A percentile compares a stretch with the other conserved stretches of the same genome.
Evolutionary conservation across 2,113 vertebrate genomes (phyloP).

Genomic region (Megaceryle torquata): DNA sequence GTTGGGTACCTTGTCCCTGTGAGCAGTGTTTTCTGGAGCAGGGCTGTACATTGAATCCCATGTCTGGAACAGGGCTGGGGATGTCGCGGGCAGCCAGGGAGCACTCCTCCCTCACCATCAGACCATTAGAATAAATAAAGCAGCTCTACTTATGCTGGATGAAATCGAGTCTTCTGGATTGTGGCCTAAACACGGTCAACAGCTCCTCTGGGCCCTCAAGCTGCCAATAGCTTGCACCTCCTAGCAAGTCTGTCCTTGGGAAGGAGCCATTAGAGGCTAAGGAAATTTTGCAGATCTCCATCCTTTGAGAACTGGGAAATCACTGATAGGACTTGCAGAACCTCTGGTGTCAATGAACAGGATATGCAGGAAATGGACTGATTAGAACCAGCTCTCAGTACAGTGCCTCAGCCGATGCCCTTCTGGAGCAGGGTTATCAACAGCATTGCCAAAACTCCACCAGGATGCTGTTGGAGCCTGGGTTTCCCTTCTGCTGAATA

Average conservation of each 20-base stretch:
- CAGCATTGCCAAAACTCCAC: neutral
- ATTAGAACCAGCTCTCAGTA: neutral
- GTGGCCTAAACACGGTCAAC: constrained; percentile 64
- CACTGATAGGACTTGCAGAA: neutral
- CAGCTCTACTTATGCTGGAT: constrained; percentile 41
- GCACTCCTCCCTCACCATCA: constrained; percentile 47
- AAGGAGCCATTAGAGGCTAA: constrained; percentile 59
- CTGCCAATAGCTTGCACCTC: constrained; percentile 67
- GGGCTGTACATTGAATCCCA: neutral
- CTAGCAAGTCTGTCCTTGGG: constrained; percentile 66
- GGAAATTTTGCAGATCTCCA: constrained; percentile 39
- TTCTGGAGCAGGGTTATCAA: neutral
- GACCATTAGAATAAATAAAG: constrained; percentile 64
- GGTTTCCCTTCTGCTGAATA: neutral
- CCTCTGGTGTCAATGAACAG: neutral
- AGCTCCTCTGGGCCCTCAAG: constrained; percentile 55
- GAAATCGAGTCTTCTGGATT: constrained; percentile 61
- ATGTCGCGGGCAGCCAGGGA: constrained; percentile 17
- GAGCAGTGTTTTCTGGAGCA: neutral
- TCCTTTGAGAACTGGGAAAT: constrained; percentile 37
- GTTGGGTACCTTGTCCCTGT: neutral
- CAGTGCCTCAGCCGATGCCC: neutral
- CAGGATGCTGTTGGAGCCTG: neutral
- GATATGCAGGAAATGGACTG: neutral
- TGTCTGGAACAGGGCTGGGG: constrained; percentile 34